Base-by-base conservation (phyloP, 2,113 vertebrate genomes). In the Alligator mississippiensis region DNA sequence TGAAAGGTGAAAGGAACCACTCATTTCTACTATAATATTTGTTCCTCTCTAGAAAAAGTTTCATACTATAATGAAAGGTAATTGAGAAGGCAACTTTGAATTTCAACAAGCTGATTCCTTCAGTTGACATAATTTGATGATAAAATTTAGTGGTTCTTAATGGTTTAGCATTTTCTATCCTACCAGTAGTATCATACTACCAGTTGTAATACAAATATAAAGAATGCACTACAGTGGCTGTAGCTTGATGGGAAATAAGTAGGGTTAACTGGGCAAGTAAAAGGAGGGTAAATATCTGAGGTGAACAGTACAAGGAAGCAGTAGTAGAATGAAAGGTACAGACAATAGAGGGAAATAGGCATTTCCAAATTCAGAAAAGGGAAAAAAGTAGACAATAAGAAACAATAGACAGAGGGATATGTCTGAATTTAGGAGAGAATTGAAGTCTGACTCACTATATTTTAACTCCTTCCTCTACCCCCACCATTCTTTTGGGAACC, bases 51-150 rank as follows among this genome's bases (percentile, higher is more conserved):
- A 25, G 19, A 64, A 87, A 80, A 79, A 66, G 4, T 92, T 93
- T 80, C 90, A 84, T 76, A 90, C 63, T 57, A 18, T 66, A 85
- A 86, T 18, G 92, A 11, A 82, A 90, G 89, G 80, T 70, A 93
- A 80, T 72, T 62, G 59, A 94, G 19, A 57, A 85, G 24, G 25
- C 3, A 58, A 11, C 66, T 90, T 47, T 54, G 68, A 63, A 93
- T 92, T 93, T 70, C 34, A 87, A 62, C 34, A 92, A 88, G 66
- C 2, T 21, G 81, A 9, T 94, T 89, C 8, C 10, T 77, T 81
- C 18, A 63, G 81, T 82, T 87, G 9, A n/a, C 34, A 90, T 81
- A 77, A 78, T 6, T 64, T 16, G 57, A 81, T 4, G 75, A 64
- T 70, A 74, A 93, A 79, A 85, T 38, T 3, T 3, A 59, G 9